Conservation (phyloP, 2,113 vertebrate genomes). For the Polyodon spathula region DNA sequence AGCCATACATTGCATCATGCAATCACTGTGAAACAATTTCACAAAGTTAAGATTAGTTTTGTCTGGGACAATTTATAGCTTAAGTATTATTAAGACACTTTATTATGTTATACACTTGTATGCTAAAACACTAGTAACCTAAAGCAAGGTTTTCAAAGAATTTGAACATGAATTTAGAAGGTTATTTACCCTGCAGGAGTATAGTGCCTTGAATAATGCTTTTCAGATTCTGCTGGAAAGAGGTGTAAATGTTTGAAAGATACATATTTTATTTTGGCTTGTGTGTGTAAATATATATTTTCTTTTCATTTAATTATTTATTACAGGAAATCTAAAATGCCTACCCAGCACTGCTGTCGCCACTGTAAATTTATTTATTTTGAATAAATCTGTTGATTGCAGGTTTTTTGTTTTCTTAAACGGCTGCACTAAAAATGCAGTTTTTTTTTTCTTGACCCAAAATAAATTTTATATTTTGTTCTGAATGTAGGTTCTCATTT, state of each 20-base stretch:
- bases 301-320: slow-evolving; percentile 35
- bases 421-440: slow-evolving; percentile 19
- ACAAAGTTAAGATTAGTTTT: slow-evolving; percentile 18
- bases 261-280: slow-evolving; percentile 47
- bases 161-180: slow-evolving; percentile 46
- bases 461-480: too few species aligned
- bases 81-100: slow-evolving; percentile 38
- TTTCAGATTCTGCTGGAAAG: slow-evolving; percentile 54
- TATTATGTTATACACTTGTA: slow-evolving; percentile 34
- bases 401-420: not conserved
- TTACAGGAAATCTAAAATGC: slow-evolving; percentile 37
- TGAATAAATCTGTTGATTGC: too few species aligned
- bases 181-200: slow-evolving; percentile 55
- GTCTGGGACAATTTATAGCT: slow-evolving; percentile 24
- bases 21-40: slow-evolving; percentile 58
- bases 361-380: slow-evolving; percentile 57
- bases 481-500: too few species aligned
- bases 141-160: slow-evolving; percentile 29
- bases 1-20: slow-evolving; percentile 43
- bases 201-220: slow-evolving; percentile 81
- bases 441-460: slow-evolving; percentile 34
- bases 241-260: slow-evolving; percentile 45
- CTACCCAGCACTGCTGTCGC: slow-evolving; percentile 51
- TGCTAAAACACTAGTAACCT: slow-evolving; percentile 28
- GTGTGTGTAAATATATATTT: slow-evolving; percentile 30